A percentile compares a stretch with the other conserved stretches of the same genome.
phyloP scores from a whole-genome alignment of 1,140 invertebrate species.

The Drosophila eugracilis region DNA sequence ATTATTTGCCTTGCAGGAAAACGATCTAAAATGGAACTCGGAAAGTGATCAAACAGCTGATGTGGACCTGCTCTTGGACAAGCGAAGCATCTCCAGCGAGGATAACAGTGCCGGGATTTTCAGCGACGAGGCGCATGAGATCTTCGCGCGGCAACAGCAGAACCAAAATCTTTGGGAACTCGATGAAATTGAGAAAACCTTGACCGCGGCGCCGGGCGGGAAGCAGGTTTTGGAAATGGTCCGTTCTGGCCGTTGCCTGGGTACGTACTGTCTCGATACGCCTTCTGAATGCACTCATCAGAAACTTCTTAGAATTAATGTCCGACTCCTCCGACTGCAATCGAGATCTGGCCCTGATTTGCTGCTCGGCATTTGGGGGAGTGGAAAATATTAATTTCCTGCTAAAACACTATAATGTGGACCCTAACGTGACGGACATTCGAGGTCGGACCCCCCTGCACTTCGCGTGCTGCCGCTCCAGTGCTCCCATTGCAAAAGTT shows the following conservation, averaged over 20 bases:
- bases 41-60: conserved; percentile 68
- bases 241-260: conserved; percentile 82
- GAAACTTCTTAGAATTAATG: conserved; percentile 50
- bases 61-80: conserved; percentile 70
- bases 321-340: conserved; percentile 70
- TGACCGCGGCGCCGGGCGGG: conserved; percentile 85
- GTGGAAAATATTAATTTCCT: conserved; percentile 68
- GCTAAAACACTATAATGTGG: conserved; percentile 62
- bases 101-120: conserved; percentile 81
- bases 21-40: conserved; percentile 82
- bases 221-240: conserved; percentile 85
- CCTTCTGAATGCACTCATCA: too few relatives aligned
- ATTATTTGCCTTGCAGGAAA: conserved; percentile 68
- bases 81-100: conserved; percentile 86
- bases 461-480: conserved; percentile 90
- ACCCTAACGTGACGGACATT: conserved; percentile 70
- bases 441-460: conserved; percentile 89
- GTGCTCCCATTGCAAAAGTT: conserved; percentile 87
- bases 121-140: conserved; percentile 80
- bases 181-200: conserved; percentile 81
- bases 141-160: conserved; percentile 68
- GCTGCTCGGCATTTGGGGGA: conserved; percentile 62
- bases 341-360: conserved; percentile 71
- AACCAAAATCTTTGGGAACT: conserved; percentile 85
- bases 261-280: conserved; percentile 33